Evolutionary conservation across 2,113 vertebrate species (phyloP), one percentile per base, ranked within the genome.

Genomic region (Larimichthys polyactis): DNA sequence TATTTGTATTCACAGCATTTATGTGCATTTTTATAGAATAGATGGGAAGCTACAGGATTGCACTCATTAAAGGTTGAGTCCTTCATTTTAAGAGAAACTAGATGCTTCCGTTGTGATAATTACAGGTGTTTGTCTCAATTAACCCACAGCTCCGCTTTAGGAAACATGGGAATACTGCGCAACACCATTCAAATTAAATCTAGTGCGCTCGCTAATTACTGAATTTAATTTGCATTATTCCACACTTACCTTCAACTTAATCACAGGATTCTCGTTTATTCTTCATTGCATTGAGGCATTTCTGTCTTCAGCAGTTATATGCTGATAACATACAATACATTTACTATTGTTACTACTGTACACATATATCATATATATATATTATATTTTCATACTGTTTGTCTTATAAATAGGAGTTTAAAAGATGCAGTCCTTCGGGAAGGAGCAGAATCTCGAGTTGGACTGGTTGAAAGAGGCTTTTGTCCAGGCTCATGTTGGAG

Each of bases 211-310:
- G 54, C 75, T 91, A 89, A 91, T 91, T 93, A 81, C 29, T 64
- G 75, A 84, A 81, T 80, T 78, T 80, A 85, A 90, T 92, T 85
- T 82, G 57, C 24, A 70, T 89, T 86, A 32, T 71, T 80, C 60
- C 77, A 71, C 72, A 62, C 32, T 87, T 78, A 90, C 86, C 85
- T 91, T 85, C 76, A 82, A 77, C 71, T 84, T 90, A 91, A 94
- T 92, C 84, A 83, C 87, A 82, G 63, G 55, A 77, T 83, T 68
- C 65, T 73, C n/a, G 74, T 87, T 84, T 73, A 54, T 60, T 78
- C 68, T 78, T 82, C 78, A 24, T 36, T 68, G 68, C 43, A 52
- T 3, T 44, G n/a, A n/a, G 59, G 24, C 48, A 57, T 78, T 29
- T 82, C 29, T 19, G 1, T 52, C 27, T 76, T 75, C 5, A n/a